These are phyloP conservation scores for Propithecus deckenii DNA, from an alignment of 2,797 vertebrate species.

Conservation along the genomic window DNA sequence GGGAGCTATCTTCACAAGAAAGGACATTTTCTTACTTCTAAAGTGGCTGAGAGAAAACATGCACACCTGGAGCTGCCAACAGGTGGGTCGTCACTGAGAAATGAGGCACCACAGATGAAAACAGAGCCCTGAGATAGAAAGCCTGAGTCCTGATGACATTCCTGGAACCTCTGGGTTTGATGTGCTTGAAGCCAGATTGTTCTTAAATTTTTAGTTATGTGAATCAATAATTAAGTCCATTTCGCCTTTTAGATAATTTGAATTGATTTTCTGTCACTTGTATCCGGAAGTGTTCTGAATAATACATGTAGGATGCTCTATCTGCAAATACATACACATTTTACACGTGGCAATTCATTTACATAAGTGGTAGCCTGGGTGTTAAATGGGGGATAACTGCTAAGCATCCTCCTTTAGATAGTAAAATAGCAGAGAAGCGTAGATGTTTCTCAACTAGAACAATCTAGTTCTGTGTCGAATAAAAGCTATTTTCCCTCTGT, in stretches of 20 bases:
- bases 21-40: not conserved
- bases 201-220: not conserved
- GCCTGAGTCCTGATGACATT: not conserved
- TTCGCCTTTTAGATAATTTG: not conserved
- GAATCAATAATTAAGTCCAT: not conserved
- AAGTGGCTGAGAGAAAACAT: not conserved
- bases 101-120: not conserved
- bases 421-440: conserved; percentile 2
- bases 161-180: not conserved
- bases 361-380: conserved; percentile 27
- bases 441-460: conserved; percentile 24
- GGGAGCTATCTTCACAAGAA: not conserved
- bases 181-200: not conserved
- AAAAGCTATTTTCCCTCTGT: conserved; percentile 44
- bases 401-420: not conserved
- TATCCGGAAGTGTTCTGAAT: not conserved
- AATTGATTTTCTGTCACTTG: conserved; percentile 14
- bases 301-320: not conserved
- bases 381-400: conserved; percentile 34
- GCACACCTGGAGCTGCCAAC: not conserved
- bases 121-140: not conserved
- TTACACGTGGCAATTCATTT: conserved; percentile 48
- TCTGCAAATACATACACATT: not conserved
- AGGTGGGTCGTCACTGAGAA: not conserved
- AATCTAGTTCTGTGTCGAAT: conserved; percentile 8